Evolutionary conservation across 2,797 vertebrate species (phyloP).

Genomic region (Pelodytes ibericus): DNA sequence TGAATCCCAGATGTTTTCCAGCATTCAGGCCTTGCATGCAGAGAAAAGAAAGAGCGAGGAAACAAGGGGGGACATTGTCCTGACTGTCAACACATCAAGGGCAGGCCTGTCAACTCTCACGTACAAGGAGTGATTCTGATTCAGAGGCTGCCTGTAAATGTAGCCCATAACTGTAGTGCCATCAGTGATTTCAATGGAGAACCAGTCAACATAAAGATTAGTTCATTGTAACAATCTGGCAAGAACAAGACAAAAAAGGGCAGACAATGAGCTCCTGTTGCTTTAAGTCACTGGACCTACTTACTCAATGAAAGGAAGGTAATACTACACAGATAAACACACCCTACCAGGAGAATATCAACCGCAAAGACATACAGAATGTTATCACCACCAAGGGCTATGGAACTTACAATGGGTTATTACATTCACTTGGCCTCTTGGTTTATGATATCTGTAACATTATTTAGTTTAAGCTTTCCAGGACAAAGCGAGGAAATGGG

Average conservation of each 20-base stretch:
- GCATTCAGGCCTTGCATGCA: slow-evolving; percentile 15
- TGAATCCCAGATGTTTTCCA: slow-evolving; percentile 45
- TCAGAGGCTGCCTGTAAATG: slow-evolving; percentile 13
- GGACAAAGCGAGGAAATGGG: slow-evolving; percentile 18
- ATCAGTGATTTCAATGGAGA: slow-evolving; percentile 13
- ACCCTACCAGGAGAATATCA: not conserved
- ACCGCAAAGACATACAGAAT: not conserved
- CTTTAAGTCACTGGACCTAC: not conserved
- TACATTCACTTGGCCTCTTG: slow-evolving; percentile 1
- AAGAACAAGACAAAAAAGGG: not conserved
- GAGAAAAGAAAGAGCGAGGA: slow-evolving; percentile 9
- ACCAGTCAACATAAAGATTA: slow-evolving; percentile 16
- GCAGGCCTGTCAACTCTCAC: slow-evolving; percentile 35
- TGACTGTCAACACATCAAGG: slow-evolving; percentile 47
- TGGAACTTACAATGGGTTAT: not conserved
- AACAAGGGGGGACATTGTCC: slow-evolving; percentile 52
- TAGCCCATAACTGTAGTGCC: not conserved
- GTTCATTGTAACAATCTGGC: slow-evolving; percentile 19
- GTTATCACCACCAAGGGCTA: not conserved
- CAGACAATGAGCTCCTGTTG: slow-evolving; percentile 27
- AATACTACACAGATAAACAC: slow-evolving; percentile 10
- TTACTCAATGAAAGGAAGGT: slow-evolving; percentile 23
- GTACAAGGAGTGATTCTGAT: slow-evolving; percentile 15
- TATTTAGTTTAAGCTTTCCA: slow-evolving; percentile 9
- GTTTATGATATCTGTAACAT: not conserved